Percentiles rank a stretch among this genome's conserved stretches.
phyloP scores from a whole-genome alignment of 1,140 invertebrate genomes.

The Brachionus angularis region DNA sequence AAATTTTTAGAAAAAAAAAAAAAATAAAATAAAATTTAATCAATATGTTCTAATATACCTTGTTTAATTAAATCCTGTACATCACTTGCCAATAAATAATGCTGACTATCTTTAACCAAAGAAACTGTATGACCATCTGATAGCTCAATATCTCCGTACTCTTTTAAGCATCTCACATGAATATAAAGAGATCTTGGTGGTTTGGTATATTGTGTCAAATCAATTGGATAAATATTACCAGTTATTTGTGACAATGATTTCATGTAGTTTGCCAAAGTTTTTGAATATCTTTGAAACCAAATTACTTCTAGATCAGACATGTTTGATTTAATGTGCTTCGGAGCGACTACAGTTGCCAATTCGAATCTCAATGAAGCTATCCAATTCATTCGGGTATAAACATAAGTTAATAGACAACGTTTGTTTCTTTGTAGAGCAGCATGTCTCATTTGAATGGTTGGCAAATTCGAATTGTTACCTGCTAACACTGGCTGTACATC shows the following conservation, averaged over 20 bases:
- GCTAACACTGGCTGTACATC: conserved; percentile 65
- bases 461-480: conserved; percentile 59
- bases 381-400: conserved; percentile 74
- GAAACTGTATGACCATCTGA: conserved; percentile 82
- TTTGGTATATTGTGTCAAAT: conserved; percentile 78
- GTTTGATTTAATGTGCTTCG: conserved; percentile 15
- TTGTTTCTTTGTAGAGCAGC: conserved; percentile 79
- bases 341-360: conserved; percentile 80
- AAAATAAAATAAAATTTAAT: conserved; percentile 8
- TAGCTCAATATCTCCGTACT: conserved; percentile 88
- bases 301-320: conserved; percentile 41
- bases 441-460: conserved; percentile 74
- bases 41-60: conserved; percentile 77
- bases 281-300: conserved; percentile 46
- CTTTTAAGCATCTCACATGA: conserved; percentile 75
- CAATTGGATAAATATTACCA: conserved; percentile 70
- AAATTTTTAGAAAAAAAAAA: conserved; percentile 5
- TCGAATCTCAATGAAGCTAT: conserved; percentile 83
- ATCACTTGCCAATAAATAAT: conserved; percentile 78
- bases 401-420: conserved; percentile 79
- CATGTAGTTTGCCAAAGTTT: conserved; percentile 80
- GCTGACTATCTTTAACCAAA: conserved; percentile 84
- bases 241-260: conserved; percentile 58
- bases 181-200: conserved; percentile 76
- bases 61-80: conserved; percentile 86